Evolutionary conservation across 2,888 invertebrate genomes (phyloP), one percentile per base, ranked within the genome.

Genomic region (Eupsilia transversa): DNA sequence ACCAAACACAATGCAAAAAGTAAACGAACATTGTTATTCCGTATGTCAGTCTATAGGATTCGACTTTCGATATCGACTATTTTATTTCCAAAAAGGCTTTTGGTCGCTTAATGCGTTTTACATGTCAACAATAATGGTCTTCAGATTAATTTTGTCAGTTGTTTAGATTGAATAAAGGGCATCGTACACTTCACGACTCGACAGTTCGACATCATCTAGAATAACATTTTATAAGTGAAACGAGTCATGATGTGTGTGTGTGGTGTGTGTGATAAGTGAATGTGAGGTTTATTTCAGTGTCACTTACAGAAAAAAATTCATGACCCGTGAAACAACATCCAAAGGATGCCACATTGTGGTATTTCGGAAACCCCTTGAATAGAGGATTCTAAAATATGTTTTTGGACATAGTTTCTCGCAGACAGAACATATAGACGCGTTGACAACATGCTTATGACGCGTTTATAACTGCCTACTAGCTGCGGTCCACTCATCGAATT

Each of bases 141-240:
- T 87, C 82, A 91, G 90, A 93, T 92, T 92, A 91, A 93, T 92
- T 93, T 93, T 88, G 88, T 87, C 89, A 88, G 87, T 88, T 89
- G 90, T 89, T 92, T 89, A 86, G 87, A 88, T 89, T 83, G 79
- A 86, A 86, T 77, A 49, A 77, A 61, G 76, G 33, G 4, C 14
- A 33, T 27, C 76, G 72, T 46, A 56, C 61, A 76, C 33, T 7
- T 33, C 30, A 20, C 17, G 10, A 49, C 17, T n/a, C 17, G 3
- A 52, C 33, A 54, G 17, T 3, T 33, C 52, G 20, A 30, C 3
- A 14, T 41, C 9, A 71, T n/a, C n/a, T n/a, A n/a, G n/a, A n/a
- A n/a, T n/a, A n/a, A n/a, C n/a, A n/a, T n/a, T n/a, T n/a, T n/a
- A n/a, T n/a, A n/a, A n/a, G n/a, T n/a, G n/a, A n/a, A n/a, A n/a